Evolutionary conservation across 2,888 invertebrate genomes (phyloP), one percentile per base, ranked within the genome.

Genomic region (Tanypteryx hageni): DNA sequence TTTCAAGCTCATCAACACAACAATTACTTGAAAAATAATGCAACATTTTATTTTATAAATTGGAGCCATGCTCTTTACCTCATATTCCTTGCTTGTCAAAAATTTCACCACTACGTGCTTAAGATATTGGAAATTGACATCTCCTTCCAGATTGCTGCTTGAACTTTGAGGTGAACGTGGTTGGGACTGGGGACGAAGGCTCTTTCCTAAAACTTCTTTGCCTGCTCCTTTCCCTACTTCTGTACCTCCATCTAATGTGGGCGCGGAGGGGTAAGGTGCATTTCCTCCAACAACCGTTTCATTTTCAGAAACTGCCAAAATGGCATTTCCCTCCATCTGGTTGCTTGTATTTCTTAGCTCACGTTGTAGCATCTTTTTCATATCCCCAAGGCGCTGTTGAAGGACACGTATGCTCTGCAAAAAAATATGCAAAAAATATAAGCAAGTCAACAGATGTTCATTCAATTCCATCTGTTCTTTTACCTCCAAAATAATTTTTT

Each of bases 71-170:
- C 0, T 10, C 92, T 94, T 94, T 93, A 96, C 96, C 95, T 96
- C 96, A 93, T 96, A 95, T 95, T 99, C 99, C 93, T 98, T 96
- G 94, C 98, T 97, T 0, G 99, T 99, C 94, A 99, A 96, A 95
- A 99, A 99, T 94, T 98, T 98, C 5, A 99, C 97, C 93, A 99
- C 97, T 93, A 99, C 99, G 95, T 99, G 98, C 94, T 98, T 99
- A 92, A 99, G 96, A 95, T 99, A 99, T 94, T 97, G 97, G 94
- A 98, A 97, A 95, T 97, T 98, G 89, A 98, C 97, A 94, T 98
- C 97, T 93, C 97, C 96, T 94, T 96, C 96, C 93, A 64, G 76
- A 22, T 82, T 82, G 31, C 81, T 92, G 27, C 92, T 93, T 11
- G 76, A 56, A 11, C 76, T 10, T 31, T 64, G 92, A 31, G 86